Conservation (phyloP, 2,888 invertebrate species). For the Xestia sexstrigata region DNA sequence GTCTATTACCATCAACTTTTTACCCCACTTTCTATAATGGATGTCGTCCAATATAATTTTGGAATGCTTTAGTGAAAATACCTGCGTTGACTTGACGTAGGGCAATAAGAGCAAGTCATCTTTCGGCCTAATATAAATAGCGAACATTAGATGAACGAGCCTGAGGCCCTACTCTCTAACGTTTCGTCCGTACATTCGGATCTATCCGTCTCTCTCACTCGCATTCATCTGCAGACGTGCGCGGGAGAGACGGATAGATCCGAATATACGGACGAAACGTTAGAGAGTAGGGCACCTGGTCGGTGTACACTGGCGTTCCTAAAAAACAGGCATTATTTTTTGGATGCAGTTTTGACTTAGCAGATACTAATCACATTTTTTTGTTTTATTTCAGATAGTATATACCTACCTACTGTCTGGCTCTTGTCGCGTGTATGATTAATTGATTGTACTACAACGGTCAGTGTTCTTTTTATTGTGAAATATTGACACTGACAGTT, state of each 20-base stretch:
- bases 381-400: neutral
- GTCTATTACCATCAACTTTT: slow-evolving; percentile 63
- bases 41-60: slow-evolving; percentile 81
- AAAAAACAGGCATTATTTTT: neutral
- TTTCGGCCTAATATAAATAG: slow-evolving; percentile 81
- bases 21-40: slow-evolving; percentile 74
- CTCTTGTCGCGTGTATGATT: neutral
- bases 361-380: neutral
- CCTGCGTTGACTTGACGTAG: slow-evolving; percentile 63
- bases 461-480: neutral
- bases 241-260: too few species aligned
- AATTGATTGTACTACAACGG: neutral
- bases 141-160: slow-evolving; percentile 62
- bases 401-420: neutral
- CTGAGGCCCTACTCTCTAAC: too few species aligned
- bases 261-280: too few species aligned
- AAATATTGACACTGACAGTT: neutral
- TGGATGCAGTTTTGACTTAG: neutral
- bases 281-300: too few species aligned
- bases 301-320: slow-evolving; percentile 55
- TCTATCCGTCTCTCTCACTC: too few species aligned
- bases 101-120: slow-evolving; percentile 84
- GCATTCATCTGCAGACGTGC: too few species aligned
- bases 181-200: too few species aligned
- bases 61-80: slow-evolving; percentile 75